phyloP scores from a whole-genome alignment of 2,113 vertebrate species.

The Clarias macrocephalus region DNA sequence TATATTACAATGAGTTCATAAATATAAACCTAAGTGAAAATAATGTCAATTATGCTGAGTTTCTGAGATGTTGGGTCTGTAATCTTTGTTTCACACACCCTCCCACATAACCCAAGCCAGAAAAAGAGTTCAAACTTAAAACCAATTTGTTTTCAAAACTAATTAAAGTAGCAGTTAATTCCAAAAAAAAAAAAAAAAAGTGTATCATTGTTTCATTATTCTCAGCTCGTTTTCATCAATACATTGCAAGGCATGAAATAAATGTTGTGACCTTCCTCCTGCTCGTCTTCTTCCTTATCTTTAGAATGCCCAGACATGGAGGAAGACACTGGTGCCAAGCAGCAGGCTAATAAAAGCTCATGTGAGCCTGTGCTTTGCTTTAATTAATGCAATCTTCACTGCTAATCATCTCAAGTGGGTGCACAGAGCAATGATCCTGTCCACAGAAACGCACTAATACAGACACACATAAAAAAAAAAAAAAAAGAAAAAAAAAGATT shows the following conservation, averaged over 20 bases:
- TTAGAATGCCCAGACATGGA: not conserved
- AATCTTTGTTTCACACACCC: not conserved
- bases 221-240: not conserved
- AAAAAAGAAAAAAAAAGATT: constrained; percentile 45
- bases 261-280: constrained; percentile 15
- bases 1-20: not conserved
- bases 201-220: not conserved
- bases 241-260: constrained; percentile 31
- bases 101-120: not conserved
- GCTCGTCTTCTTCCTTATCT: not conserved
- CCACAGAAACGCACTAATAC: constrained; percentile 20
- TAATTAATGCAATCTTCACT: constrained; percentile 52
- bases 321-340: constrained; percentile 11
- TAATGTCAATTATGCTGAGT: not conserved
- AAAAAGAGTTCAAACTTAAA: not conserved
- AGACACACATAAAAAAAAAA: constrained; percentile 26
- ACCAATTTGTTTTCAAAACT: constrained; percentile 11
- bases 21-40: not conserved
- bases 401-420: constrained; percentile 48
- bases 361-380: constrained; percentile 30
- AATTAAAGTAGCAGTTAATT: not conserved
- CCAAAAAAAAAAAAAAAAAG: not conserved
- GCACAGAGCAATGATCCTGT: constrained; percentile 11
- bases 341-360: constrained; percentile 40
- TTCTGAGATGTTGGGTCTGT: not conserved